These are phyloP conservation scores for Archips xylosteana DNA, from an alignment of 2,888 invertebrate species.

Conservation along the genomic window DNA sequence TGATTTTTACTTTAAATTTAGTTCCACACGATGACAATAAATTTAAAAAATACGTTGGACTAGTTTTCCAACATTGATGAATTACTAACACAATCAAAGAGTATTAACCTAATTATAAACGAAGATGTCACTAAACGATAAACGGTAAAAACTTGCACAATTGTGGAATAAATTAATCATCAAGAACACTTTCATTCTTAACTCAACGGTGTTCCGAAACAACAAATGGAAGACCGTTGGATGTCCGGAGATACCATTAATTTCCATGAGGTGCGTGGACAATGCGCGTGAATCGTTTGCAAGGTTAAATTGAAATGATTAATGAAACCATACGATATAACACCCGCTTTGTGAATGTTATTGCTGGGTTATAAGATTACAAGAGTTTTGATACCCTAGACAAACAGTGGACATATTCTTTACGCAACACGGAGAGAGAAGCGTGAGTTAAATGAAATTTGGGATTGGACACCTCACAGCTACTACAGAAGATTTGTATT, in stretches of 20 bases:
- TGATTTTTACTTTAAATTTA: too few relatives aligned
- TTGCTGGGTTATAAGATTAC: background rate
- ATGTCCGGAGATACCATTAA: conserved; percentile 35
- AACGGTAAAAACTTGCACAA: background rate
- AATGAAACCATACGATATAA: conserved; percentile 32
- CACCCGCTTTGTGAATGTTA: conserved; percentile 19
- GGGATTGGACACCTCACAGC: too few relatives aligned
- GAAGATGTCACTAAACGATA: background rate
- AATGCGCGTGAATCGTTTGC: conserved; percentile 31
- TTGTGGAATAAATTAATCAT: conserved; percentile 35
- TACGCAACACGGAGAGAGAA: too few relatives aligned
- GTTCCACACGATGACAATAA: too few relatives aligned
- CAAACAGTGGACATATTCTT: background rate
- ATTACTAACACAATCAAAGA: background rate
- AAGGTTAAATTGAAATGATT: conserved; percentile 39
- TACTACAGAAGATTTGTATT: too few relatives aligned
- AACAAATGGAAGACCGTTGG: conserved; percentile 39
- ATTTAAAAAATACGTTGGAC: too few relatives aligned
- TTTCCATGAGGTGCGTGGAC: conserved; percentile 30
- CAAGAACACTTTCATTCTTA: conserved; percentile 37
- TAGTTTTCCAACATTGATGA: too few relatives aligned
- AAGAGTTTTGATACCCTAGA: background rate
- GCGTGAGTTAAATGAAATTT: too few relatives aligned
- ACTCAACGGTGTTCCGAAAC: conserved; percentile 35
- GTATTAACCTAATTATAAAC: background rate